These are phyloP conservation scores for Hylyphantes graminicola DNA, from an alignment of 1,140 invertebrate genomes.

Conservation along the genomic window DNA sequence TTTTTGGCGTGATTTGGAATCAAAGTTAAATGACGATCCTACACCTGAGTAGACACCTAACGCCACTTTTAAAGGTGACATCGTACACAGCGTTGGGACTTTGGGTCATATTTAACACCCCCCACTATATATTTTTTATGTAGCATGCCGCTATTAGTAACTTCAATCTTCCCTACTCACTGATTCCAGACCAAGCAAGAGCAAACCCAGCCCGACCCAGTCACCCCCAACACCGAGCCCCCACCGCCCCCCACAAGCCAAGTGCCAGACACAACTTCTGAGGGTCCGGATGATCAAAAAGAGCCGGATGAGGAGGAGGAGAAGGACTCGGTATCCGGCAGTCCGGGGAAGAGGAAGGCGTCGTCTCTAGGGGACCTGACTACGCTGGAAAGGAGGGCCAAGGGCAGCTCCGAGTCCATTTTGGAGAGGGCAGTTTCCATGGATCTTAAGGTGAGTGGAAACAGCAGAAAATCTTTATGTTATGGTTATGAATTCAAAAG, in stretches of 20 bases:
- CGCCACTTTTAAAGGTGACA: no score
- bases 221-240: neutral
- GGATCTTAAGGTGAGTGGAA: conserved; percentile 71
- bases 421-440: conserved; percentile 84
- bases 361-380: conserved; percentile 84
- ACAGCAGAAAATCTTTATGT: neutral
- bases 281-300: neutral
- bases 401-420: conserved; percentile 62
- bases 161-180: no score
- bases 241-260: neutral
- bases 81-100: no score
- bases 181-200: no score
- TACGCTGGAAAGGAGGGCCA: conserved; percentile 74
- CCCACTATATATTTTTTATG: no score
- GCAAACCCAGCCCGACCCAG: no score
- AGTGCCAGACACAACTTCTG: neutral
- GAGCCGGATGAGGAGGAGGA: conserved; percentile 10
- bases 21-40: no score
- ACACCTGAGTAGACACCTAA: no score
- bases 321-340: neutral
- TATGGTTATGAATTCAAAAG: neutral
- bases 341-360: conserved; percentile 73
- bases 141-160: no score
- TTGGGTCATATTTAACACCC: no score
- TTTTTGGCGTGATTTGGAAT: no score